Percentiles rank a stretch among this genome's conserved stretches.
Evolutionary conservation across 2,113 vertebrate species (phyloP).

Genomic region (Chunga burmeisteri): DNA sequence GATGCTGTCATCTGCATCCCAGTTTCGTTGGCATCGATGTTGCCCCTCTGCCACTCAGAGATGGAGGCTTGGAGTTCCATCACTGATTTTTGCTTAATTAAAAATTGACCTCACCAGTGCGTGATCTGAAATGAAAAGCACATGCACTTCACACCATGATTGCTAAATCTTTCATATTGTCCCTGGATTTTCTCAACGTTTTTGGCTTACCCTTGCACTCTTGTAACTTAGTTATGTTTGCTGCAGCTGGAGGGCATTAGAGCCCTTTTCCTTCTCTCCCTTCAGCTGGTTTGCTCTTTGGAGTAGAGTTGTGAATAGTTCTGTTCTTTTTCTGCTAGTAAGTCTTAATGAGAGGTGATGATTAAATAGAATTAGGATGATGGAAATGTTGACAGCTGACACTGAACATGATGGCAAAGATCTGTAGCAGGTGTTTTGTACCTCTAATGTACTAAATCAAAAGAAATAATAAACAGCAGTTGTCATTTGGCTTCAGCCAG

Average conservation of each 20-base stretch:
- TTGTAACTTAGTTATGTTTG: not conserved
- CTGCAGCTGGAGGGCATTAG: not conserved
- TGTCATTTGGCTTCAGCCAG: no score
- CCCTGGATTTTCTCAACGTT: not conserved
- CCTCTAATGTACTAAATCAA: not conserved
- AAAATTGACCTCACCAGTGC: not conserved
- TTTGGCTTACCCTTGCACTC: not conserved
- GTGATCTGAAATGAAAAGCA: not conserved
- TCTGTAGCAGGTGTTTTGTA: not conserved
- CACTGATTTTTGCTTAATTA: not conserved
- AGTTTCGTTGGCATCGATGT: not conserved
- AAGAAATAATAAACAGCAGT: not conserved
- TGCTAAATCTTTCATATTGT: not conserved
- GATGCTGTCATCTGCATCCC: not conserved
- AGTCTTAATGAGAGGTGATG: not conserved
- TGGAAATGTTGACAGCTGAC: not conserved
- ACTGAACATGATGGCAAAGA: not conserved
- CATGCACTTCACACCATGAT: fast-evolving
- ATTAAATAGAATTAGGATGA: not conserved
- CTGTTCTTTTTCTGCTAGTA: not conserved
- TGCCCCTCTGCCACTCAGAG: not conserved
- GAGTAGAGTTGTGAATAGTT: not conserved
- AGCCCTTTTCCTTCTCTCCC: not conserved
- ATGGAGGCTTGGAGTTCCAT: not conserved
- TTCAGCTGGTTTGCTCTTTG: not conserved